These are phyloP conservation scores for Bombyx huttoni DNA, from an alignment of 2,888 invertebrate species.

Conservation along the genomic window DNA sequence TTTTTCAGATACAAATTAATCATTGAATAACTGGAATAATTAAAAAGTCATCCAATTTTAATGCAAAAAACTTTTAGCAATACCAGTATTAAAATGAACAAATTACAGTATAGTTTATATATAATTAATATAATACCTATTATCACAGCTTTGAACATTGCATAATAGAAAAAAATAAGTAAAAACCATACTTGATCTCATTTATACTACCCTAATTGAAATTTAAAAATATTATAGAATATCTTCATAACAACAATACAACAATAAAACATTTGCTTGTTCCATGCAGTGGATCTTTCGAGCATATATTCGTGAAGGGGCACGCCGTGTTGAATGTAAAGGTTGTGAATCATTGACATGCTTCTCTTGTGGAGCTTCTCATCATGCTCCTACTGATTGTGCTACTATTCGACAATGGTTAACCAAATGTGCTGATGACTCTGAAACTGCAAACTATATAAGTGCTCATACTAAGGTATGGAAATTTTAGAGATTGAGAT, in stretches of 20 bases:
- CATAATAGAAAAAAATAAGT: too few species aligned
- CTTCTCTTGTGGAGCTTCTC: conserved; percentile 96
- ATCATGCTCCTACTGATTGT: conserved; percentile 99
- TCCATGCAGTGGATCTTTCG: conserved; percentile 79
- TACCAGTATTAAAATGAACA: too few species aligned
- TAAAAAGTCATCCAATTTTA: too few species aligned
- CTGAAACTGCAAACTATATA: conserved; percentile 99
- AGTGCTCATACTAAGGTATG: conserved; percentile 94
- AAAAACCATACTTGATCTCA: too few species aligned
- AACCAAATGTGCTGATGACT: conserved; percentile 99
- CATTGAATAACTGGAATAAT: too few species aligned
- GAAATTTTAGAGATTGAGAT: background rate
- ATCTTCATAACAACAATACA: background rate
- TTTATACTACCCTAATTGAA: too few species aligned
- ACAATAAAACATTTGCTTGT: background rate
- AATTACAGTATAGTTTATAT: too few species aligned
- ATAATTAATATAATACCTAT: too few species aligned
- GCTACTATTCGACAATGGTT: conserved; percentile 96
- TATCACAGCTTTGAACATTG: too few species aligned
- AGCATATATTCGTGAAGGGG: conserved; percentile 85
- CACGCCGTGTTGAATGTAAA: conserved; percentile 84
- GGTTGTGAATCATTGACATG: conserved; percentile 93
- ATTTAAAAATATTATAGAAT: too few species aligned
- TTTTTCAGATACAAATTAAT: background rate
- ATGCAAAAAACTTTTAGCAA: too few species aligned